Evolutionary conservation across 2,113 vertebrate genomes (phyloP).

Genomic region (Dermatemys mawii): DNA sequence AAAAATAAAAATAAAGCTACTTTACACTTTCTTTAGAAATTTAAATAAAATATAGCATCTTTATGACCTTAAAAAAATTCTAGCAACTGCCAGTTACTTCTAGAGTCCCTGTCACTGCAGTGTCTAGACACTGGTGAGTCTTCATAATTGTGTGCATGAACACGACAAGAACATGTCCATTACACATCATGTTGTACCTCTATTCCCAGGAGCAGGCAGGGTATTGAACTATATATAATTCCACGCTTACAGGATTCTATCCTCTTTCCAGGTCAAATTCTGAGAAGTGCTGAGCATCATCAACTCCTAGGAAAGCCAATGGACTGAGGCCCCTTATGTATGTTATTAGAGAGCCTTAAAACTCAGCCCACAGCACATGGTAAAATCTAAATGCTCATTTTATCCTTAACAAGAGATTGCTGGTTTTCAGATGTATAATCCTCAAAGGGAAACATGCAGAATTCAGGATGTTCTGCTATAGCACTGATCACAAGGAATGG

Average conservation of each 20-base stretch:
- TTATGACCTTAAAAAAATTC: not conserved
- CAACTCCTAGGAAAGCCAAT: not conserved
- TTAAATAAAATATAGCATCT: not conserved
- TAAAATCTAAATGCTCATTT: not conserved
- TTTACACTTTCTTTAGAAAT: not conserved
- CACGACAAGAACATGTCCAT: not conserved
- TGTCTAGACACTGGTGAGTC: not conserved
- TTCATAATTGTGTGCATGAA: not conserved
- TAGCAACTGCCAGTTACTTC: not conserved
- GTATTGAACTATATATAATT: rapidly evolving
- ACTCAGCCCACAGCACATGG: rapidly evolving
- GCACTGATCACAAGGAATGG: not conserved
- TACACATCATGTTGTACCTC: not conserved
- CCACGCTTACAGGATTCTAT: not conserved
- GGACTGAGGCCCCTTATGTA: not conserved
- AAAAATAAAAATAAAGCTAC: not conserved
- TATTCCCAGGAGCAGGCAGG: not conserved
- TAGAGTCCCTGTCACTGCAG: not conserved
- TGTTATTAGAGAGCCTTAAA: not conserved
- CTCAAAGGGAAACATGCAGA: not conserved
- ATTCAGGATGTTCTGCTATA: not conserved
- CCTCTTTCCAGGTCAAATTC: not conserved
- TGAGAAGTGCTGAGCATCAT: not conserved
- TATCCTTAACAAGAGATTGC: not conserved
- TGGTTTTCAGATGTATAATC: not conserved